Conservation (phyloP, 1,140 invertebrate species). For the Stratiolaelaps scimitus region DNA sequence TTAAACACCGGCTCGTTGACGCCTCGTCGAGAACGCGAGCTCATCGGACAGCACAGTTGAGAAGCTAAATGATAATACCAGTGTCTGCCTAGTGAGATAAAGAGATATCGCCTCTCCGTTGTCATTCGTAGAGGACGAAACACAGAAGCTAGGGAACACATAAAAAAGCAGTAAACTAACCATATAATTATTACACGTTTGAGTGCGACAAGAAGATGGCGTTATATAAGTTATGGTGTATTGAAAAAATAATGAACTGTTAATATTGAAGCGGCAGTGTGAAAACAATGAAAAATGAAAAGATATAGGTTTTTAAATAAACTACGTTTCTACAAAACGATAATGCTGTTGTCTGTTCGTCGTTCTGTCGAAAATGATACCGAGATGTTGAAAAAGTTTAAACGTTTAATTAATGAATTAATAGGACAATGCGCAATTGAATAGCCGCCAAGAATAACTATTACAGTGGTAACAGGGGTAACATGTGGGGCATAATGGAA, state of each 20-base stretch:
- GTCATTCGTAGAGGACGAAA: background rate
- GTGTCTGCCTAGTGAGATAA: too few relatives aligned
- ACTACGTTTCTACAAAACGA: background rate
- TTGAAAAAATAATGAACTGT: background rate
- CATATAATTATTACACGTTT: background rate
- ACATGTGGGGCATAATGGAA: too few relatives aligned
- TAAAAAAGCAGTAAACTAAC: background rate
- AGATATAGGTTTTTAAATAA: slow-evolving; percentile 25
- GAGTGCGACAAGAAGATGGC: background rate
- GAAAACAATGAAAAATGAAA: background rate
- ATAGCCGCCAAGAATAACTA: too few relatives aligned
- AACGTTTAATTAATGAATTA: too few relatives aligned
- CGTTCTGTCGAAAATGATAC: too few relatives aligned
- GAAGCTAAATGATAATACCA: too few relatives aligned
- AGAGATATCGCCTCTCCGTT: background rate
- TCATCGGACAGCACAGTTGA: too few relatives aligned
- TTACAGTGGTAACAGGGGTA: too few relatives aligned
- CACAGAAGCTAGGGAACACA: background rate
- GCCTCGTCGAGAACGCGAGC: too few relatives aligned
- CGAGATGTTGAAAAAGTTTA: too few relatives aligned
- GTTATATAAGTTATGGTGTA: slow-evolving; percentile 1
- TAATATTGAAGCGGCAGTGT: slow-evolving; percentile 1
- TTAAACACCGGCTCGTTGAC: too few relatives aligned
- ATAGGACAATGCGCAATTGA: too few relatives aligned
- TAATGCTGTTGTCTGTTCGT: background rate